Conservation (phyloP, 2,797 vertebrate species). For the Galaxias olidus region DNA sequence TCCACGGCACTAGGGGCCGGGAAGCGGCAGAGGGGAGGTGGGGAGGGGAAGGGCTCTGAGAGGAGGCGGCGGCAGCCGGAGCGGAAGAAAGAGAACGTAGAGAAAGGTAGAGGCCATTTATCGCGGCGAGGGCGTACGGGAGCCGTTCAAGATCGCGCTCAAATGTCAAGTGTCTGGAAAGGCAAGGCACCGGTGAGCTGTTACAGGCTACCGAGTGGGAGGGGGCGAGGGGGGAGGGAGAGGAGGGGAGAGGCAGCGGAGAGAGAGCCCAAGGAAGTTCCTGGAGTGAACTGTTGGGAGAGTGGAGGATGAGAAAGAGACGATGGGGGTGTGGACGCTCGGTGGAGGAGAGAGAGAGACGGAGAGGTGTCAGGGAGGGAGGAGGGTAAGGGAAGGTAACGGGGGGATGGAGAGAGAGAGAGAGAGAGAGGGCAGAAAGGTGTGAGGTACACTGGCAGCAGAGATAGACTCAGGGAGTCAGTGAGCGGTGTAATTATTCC, state of each 20-base stretch:
- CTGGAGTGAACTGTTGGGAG: background rate
- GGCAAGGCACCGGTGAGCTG: no score
- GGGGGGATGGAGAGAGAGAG: constrained; percentile 12
- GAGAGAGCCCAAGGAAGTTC: background rate
- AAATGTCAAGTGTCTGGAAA: no score
- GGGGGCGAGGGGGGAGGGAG: background rate
- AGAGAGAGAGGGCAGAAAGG: constrained; percentile 28
- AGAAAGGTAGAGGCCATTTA: no score
- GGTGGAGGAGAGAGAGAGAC: background rate
- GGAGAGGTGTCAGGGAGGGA: background rate
- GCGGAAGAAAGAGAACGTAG: background rate
- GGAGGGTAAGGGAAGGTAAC: constrained; percentile 8
- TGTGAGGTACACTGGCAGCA: constrained; percentile 27
- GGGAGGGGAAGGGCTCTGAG: no score
- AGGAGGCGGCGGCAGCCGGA: no score
- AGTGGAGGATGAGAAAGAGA: background rate
- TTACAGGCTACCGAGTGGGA: no score
- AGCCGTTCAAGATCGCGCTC: no score
- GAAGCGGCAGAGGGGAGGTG: no score
- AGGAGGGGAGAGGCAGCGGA: background rate
- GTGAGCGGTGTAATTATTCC: constrained; percentile 74
- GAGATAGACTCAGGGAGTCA: constrained; percentile 59
- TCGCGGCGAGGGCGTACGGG: no score
- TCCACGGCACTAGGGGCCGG: no score
- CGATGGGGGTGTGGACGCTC: background rate